Percentiles rank a stretch among this genome's conserved stretches.
These are phyloP conservation scores for Eurystomus gularis DNA, from an alignment of 2,113 vertebrate genomes.

Conservation along the genomic window DNA sequence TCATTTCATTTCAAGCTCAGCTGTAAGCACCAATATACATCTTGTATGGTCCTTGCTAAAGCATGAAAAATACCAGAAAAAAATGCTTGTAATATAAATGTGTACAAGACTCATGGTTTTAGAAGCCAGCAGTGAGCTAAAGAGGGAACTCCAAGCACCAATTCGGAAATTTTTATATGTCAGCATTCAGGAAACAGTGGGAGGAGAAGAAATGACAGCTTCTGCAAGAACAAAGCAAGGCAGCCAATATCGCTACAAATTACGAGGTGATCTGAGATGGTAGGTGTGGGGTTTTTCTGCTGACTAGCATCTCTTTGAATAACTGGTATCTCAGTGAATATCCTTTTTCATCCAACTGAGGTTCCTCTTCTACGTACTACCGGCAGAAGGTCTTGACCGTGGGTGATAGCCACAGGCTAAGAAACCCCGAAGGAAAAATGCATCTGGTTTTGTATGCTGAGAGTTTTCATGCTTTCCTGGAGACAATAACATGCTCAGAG, in stretches of 20 bases:
- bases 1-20: neutral
- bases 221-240: neutral
- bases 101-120: neutral
- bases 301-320: neutral
- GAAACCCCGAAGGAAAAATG: neutral
- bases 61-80: neutral
- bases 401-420: neutral
- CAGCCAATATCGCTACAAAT: neutral
- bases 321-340: neutral
- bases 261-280: neutral
- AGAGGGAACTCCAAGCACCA: neutral
- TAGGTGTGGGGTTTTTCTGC: neutral
- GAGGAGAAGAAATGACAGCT: neutral
- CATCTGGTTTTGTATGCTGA: neutral
- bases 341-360: neutral
- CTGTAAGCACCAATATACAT: neutral
- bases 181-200: neutral
- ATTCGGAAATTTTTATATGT: neutral
- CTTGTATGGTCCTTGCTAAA: neutral
- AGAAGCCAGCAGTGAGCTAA: neutral
- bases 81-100: neutral
- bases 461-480: neutral
- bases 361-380: neutral
- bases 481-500: neutral
- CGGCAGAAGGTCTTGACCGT: neutral